A percentile compares a stretch with the other conserved stretches of the same genome.
Conservation (phyloP, 2,888 invertebrate species). For the Xanthorhoe spadicearia region DNA sequence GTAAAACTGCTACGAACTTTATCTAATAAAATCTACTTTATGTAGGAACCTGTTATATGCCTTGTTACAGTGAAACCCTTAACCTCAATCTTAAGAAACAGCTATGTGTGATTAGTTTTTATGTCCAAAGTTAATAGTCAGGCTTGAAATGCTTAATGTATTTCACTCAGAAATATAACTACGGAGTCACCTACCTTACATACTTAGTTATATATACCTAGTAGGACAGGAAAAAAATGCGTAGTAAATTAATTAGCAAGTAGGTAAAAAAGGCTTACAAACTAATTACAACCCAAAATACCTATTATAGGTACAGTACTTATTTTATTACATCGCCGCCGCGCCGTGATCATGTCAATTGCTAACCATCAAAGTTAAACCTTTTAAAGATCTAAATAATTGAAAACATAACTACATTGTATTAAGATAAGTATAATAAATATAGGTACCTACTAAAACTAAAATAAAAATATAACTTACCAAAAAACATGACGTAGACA, state of each 20-base stretch:
- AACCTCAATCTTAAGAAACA: neutral
- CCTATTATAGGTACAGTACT: no score
- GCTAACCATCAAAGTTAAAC: neutral
- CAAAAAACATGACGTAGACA: conserved; percentile 76
- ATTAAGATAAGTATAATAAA: neutral
- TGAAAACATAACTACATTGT: neutral
- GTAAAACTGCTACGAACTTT: neutral
- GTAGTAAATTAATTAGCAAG: neutral
- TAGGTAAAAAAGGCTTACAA: neutral
- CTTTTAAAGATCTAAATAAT: neutral
- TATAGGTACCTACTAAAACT: conserved; percentile 1
- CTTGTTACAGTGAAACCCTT: neutral
- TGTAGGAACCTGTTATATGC: neutral
- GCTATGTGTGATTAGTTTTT: neutral
- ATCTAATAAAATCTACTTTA: neutral
- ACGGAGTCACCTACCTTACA: no score
- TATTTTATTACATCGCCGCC: neutral
- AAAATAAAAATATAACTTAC: conserved; percentile 58
- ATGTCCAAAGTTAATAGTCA: neutral
- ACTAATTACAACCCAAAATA: neutral
- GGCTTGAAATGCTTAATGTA: neutral
- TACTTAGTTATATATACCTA: neutral
- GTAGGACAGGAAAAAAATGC: neutral
- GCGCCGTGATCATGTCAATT: neutral
- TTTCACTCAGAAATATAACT: neutral